phyloP scores from a whole-genome alignment of 2,113 vertebrate genomes.

The Sorex fumeus region DNA sequence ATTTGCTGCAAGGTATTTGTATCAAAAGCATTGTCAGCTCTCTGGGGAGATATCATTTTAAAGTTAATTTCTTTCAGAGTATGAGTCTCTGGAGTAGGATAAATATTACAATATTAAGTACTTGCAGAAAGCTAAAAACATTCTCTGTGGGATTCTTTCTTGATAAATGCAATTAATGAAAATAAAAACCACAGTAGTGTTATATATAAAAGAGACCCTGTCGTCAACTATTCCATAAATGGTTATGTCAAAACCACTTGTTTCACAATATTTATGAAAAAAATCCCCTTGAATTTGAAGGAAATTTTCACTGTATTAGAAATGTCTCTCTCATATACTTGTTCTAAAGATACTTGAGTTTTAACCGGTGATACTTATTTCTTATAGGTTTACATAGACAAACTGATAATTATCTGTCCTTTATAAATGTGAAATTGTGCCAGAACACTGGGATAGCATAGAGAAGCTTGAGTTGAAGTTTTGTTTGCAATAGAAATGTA shows the following conservation, averaged over 20 bases:
- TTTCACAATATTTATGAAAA: slow-evolving; percentile 36
- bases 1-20: slow-evolving; percentile 81
- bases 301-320: not conserved
- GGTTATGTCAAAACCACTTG: slow-evolving; percentile 2
- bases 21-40: slow-evolving; percentile 83
- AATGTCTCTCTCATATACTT: slow-evolving; percentile 9
- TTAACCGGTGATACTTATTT: not conserved
- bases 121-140: slow-evolving; percentile 65
- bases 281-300: slow-evolving; percentile 27
- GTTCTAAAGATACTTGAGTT: slow-evolving; percentile 40
- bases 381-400: slow-evolving; percentile 19
- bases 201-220: slow-evolving; percentile 41
- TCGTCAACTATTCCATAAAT: slow-evolving; percentile 56
- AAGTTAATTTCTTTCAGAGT: slow-evolving; percentile 86
- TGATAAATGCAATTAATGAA: slow-evolving; percentile 75
- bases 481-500: slow-evolving; percentile 21
- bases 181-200: slow-evolving; percentile 14
- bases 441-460: slow-evolving; percentile 4
- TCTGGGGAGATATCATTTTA: slow-evolving; percentile 81
- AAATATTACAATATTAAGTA: slow-evolving; percentile 87
- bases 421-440: not conserved
- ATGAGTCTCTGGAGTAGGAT: slow-evolving; percentile 80
- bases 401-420: not conserved
- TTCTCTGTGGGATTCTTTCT: slow-evolving; percentile 74
- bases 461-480: slow-evolving; percentile 10